phyloP scores from a whole-genome alignment of 2,797 vertebrate species.

The Heliangelus exortis region DNA sequence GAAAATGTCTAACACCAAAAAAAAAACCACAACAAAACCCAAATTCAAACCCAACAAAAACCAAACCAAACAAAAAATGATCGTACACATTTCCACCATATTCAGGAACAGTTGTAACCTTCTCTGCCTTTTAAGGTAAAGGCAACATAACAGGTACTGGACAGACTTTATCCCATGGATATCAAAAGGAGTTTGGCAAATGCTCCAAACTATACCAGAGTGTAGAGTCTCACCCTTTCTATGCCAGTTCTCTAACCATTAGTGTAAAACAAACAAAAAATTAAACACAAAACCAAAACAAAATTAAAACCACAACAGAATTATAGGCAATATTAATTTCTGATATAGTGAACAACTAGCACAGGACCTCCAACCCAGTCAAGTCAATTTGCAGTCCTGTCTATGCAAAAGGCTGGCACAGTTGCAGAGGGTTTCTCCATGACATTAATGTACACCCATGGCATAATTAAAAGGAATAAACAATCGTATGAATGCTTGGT shows the following conservation, averaged over 20 bases:
- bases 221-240: background rate
- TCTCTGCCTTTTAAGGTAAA: background rate
- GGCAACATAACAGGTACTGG: background rate
- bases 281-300: background rate
- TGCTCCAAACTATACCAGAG: background rate
- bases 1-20: background rate
- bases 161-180: background rate
- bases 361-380: background rate
- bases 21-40: no score
- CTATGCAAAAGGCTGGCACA: background rate
- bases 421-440: background rate
- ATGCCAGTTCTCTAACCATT: background rate
- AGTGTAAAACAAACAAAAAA: background rate
- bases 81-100: background rate
- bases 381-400: background rate
- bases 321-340: background rate
- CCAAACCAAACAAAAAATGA: background rate
- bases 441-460: fast-evolving
- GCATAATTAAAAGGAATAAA: background rate
- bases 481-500: fast-evolving
- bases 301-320: background rate
- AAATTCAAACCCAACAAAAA: no score
- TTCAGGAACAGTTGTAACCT: background rate
- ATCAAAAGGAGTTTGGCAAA: background rate
- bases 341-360: background rate